A percentile compares a stretch with the other conserved stretches of the same genome.
These are phyloP conservation scores for Calephelis nemesis DNA, from an alignment of 1,140 invertebrate genomes.

Conservation along the genomic window DNA sequence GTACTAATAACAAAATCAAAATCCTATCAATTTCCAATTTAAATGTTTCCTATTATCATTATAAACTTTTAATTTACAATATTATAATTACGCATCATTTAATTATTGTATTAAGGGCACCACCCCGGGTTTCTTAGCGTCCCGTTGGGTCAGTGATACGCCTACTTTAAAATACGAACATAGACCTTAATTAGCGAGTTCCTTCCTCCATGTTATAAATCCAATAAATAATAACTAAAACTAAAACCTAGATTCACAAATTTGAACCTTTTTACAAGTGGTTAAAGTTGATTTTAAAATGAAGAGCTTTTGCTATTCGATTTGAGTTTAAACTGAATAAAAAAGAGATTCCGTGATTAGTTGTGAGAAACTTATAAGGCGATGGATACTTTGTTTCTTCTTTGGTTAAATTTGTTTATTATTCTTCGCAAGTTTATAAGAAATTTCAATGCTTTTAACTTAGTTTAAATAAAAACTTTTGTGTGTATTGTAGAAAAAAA, in stretches of 20 bases:
- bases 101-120: constrained; percentile 10
- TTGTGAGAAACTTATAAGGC: not conserved
- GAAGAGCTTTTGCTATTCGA: not conserved
- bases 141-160: constrained; percentile 40
- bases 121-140: not conserved
- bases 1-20: not conserved
- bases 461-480: too few relatives aligned
- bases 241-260: not conserved
- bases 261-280: not conserved
- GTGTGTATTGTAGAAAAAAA: too few relatives aligned
- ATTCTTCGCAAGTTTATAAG: too few relatives aligned
- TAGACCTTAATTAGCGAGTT: constrained; percentile 31
- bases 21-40: not conserved
- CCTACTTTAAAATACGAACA: constrained; percentile 32
- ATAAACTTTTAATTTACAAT: constrained; percentile 13
- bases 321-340: constrained; percentile 10
- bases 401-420: too few relatives aligned
- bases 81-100: constrained; percentile 13
- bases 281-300: constrained; percentile 20
- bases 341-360: not conserved
- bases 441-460: too few relatives aligned
- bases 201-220: constrained; percentile 22
- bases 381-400: not conserved
- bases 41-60: not conserved
- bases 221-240: constrained; percentile 21